Percentiles rank a stretch among this genome's conserved stretches.
These are phyloP conservation scores for Cephonodes hylas DNA, from an alignment of 2,888 invertebrate genomes.

Conservation along the genomic window DNA sequence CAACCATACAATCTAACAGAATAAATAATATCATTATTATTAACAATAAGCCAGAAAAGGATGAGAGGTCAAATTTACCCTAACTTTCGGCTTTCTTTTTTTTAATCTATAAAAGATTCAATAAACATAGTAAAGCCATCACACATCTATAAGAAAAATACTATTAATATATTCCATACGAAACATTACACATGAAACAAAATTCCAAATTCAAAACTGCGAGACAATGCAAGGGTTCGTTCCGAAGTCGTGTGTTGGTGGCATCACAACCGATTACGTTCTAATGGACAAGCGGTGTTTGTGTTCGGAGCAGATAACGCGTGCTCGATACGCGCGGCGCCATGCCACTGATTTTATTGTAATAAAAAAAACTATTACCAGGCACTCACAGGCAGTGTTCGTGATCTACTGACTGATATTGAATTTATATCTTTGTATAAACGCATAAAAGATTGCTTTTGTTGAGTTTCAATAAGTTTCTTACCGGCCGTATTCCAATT, in stretches of 20 bases:
- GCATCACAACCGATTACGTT: slow-evolving; percentile 79
- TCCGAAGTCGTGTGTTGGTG: slow-evolving; percentile 71
- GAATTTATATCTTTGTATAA: slow-evolving; percentile 30
- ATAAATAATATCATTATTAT: too few species aligned
- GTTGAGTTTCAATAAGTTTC: neutral
- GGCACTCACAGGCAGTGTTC: slow-evolving; percentile 40
- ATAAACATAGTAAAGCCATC: neutral
- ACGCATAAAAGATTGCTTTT: slow-evolving; percentile 3
- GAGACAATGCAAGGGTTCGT: slow-evolving; percentile 58
- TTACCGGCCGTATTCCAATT: neutral
- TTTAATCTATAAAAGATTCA: neutral
- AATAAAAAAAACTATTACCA: slow-evolving; percentile 46
- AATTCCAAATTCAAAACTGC: slow-evolving; percentile 59
- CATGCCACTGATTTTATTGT: slow-evolving; percentile 73
- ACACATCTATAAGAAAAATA: neutral
- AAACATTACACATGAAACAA: slow-evolving; percentile 34
- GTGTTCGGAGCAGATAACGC: slow-evolving; percentile 72
- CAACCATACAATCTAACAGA: too few species aligned
- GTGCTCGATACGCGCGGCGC: slow-evolving; percentile 77
- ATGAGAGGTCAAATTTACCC: too few species aligned
- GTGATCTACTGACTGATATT: slow-evolving; percentile 60
- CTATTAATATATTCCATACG: slow-evolving; percentile 5
- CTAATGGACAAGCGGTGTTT: slow-evolving; percentile 81
- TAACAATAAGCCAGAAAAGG: too few species aligned
- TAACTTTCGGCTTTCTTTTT: too few species aligned